Evolutionary conservation across 1,140 invertebrate species (phyloP), one percentile per base, ranked within the genome.

Genomic region (Drosophila sturtevanti): DNA sequence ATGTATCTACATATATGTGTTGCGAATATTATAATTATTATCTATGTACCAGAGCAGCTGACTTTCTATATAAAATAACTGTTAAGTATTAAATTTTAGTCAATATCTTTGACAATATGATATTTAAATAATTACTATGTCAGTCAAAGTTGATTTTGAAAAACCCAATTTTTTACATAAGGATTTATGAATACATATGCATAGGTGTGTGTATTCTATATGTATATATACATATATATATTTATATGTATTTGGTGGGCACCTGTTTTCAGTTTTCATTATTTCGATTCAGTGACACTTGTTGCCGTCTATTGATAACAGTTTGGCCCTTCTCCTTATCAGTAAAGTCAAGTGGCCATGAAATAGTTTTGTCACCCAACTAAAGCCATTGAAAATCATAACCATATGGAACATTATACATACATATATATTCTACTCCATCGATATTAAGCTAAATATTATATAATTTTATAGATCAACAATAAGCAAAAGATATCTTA

Each of bases 401-500:
- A 52, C 21, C 48, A 52, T 52, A 52, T 55, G 52, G 52, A 31
- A 3, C 27, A 31, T n/a, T 31, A 2, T n/a, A 34, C 11, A 7
- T 34, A 14, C 4, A 9, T 11, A 34, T 11, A 7, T 34, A 22
- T 14, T 11, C 24, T 24, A 6, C 22, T 6, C 24, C 22, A 54
- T 75, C 18, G 72, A 75, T 75, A 75, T 68, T 56, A 44, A 48
- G 68, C 41, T 74, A 54, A 41, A 56, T 65, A 76, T 76, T 76
- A 31, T 65, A 72, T 75, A 76, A 76, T n/a, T n/a, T n/a, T n/a
- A n/a, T 21, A 68, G 41, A 21, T 11, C 38, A 31, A 64, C 34
- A 52, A 70, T 74, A 55, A 65, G n/a, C 37, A 35, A 67, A 52
- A 75, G 18, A 6, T 37, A 7, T 12, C 54, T 16, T 37, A 38